Evolutionary conservation across 2,113 vertebrate species (phyloP).

Genomic region (Pelecanoides urinatrix): DNA sequence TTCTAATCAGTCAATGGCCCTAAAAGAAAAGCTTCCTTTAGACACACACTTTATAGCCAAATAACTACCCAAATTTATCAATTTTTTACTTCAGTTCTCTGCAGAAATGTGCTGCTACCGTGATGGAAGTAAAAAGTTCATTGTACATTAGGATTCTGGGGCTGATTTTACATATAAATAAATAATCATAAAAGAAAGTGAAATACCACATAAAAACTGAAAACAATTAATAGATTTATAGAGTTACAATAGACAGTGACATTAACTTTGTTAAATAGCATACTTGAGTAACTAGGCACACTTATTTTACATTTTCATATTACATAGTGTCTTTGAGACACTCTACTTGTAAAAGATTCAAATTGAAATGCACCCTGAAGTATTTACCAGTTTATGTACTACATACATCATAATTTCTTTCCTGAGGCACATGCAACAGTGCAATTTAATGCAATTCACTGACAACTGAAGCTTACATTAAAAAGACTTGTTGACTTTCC

Average conservation of each 20-base stretch:
- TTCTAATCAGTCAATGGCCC: background rate
- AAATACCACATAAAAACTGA: background rate
- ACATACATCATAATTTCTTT: background rate
- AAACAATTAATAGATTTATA: background rate
- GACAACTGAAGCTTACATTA: background rate
- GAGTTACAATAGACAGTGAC: background rate
- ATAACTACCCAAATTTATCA: background rate
- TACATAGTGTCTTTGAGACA: background rate
- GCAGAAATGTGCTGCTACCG: background rate
- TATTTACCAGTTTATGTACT: background rate
- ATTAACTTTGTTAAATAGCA: background rate
- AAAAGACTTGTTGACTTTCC: background rate
- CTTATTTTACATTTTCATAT: background rate
- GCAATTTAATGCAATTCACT: background rate
- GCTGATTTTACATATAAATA: background rate
- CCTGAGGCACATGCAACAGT: background rate
- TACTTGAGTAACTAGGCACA: background rate
- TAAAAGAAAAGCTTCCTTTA: background rate
- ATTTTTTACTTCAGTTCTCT: background rate
- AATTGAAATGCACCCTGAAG: background rate
- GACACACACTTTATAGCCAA: background rate
- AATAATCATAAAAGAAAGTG: background rate
- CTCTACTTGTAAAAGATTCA: background rate
- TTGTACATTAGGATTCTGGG: background rate
- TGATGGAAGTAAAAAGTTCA: background rate